phyloP scores from a whole-genome alignment of 1,140 invertebrate genomes.

The Rhopalosiphum padi region DNA sequence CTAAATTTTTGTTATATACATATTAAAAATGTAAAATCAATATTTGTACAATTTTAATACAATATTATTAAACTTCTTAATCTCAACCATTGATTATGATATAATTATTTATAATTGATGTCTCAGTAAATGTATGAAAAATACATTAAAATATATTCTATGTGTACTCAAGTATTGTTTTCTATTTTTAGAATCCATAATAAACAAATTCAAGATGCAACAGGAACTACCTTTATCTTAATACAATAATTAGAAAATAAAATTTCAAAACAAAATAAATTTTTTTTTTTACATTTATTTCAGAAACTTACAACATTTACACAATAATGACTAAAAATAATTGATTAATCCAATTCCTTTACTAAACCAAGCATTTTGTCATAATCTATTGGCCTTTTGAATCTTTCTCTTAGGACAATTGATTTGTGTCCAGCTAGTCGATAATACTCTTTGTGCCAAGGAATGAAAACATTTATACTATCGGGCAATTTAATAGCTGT shows the following conservation, averaged over 20 bases:
- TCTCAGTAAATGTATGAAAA: too few species aligned
- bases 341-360: not conserved
- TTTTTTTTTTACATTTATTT: not conserved
- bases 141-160: too few species aligned
- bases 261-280: not conserved
- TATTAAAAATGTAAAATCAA: too few species aligned
- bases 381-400: conserved; percentile 48
- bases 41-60: too few species aligned
- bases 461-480: not conserved
- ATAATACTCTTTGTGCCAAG: conserved; percentile 51
- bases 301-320: not conserved
- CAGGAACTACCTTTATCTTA: not conserved
- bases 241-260: not conserved
- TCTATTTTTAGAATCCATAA: not conserved
- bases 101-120: too few species aligned
- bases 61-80: too few species aligned
- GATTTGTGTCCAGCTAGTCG: conserved; percentile 39
- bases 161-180: too few species aligned
- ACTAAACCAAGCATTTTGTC: conserved; percentile 38
- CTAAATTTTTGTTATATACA: too few species aligned
- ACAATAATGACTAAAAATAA: not conserved
- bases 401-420: conserved; percentile 46
- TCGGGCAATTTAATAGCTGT: conserved; percentile 30
- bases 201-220: not conserved
- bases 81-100: too few species aligned